A percentile compares a stretch with the other conserved stretches of the same genome.
Conservation (phyloP, 2,797 vertebrate species). For the Macroramphosus scolopax region DNA sequence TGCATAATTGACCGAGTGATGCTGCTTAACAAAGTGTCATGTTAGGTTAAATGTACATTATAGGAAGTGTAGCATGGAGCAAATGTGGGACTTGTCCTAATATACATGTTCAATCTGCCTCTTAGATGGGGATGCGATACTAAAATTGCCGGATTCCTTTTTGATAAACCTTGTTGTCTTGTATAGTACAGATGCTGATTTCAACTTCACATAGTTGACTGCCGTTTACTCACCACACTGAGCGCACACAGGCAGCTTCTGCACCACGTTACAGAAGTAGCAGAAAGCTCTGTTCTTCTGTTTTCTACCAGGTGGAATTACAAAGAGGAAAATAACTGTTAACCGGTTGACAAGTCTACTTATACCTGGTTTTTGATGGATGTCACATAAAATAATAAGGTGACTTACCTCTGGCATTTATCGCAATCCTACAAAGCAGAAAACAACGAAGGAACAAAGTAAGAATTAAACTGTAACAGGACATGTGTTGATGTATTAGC, state of each 20-base stretch:
- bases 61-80: too few relatives aligned
- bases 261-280: slow-evolving; percentile 93
- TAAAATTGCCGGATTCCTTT: too few relatives aligned
- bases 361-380: neutral
- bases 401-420: slow-evolving; percentile 93
- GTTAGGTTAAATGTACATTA: too few relatives aligned
- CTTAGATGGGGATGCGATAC: too few relatives aligned
- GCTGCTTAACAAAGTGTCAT: too few relatives aligned
- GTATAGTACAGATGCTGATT: too few relatives aligned
- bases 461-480: neutral
- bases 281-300: slow-evolving; percentile 99
- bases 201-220: neutral
- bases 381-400: neutral
- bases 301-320: slow-evolving; percentile 74
- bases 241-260: slow-evolving; percentile 94
- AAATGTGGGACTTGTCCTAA: too few relatives aligned
- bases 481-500: neutral
- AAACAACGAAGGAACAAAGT: neutral
- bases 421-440: slow-evolving; percentile 89
- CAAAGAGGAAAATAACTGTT: neutral
- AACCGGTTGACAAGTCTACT: neutral
- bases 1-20: too few relatives aligned
- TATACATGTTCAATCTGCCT: too few relatives aligned
- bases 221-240: slow-evolving; percentile 89
- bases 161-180: too few relatives aligned